These are phyloP conservation scores for Drosophila yooni DNA, from an alignment of 2,888 invertebrate species.

Conservation along the genomic window DNA sequence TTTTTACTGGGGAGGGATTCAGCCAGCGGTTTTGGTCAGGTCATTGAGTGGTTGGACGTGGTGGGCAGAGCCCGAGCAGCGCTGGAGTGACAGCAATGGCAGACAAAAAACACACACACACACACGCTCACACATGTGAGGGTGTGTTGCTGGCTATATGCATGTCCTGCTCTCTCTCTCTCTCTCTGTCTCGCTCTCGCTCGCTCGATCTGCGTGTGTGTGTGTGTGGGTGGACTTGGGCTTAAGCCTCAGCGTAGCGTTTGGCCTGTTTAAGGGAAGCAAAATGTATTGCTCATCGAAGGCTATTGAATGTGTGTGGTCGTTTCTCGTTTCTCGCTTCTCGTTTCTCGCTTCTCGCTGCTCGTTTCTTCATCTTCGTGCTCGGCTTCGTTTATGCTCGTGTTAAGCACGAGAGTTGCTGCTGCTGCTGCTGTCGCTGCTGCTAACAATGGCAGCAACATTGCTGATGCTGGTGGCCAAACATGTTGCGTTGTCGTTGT, in stretches of 20 bases:
- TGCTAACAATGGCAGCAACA: slow-evolving; percentile 67
- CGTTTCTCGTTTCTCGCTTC: slow-evolving; percentile 24
- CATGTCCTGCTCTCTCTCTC: slow-evolving; percentile 57
- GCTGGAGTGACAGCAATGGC: slow-evolving; percentile 66
- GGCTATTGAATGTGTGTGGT: slow-evolving; percentile 80
- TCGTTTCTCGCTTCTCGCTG: slow-evolving; percentile 19
- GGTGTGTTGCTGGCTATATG: slow-evolving; percentile 55
- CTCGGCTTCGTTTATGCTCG: slow-evolving; percentile 30
- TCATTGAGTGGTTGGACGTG: slow-evolving; percentile 79
- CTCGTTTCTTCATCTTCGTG: slow-evolving; percentile 21
- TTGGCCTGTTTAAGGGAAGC: slow-evolving; percentile 63
- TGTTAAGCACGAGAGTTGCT: slow-evolving; percentile 11
- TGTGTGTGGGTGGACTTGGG: slow-evolving; percentile 33
- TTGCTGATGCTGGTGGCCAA: slow-evolving; percentile 69
- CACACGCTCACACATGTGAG: slow-evolving; percentile 29
- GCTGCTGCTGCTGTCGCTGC: slow-evolving; percentile 24
- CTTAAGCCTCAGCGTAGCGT: slow-evolving; percentile 46
- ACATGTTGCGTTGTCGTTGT: slow-evolving; percentile 77
- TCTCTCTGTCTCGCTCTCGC: slow-evolving; percentile 11
- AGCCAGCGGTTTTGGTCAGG: slow-evolving; percentile 53
- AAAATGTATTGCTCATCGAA: slow-evolving; percentile 82
- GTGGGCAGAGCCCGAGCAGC: slow-evolving; percentile 55
- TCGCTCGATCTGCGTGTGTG: slow-evolving; percentile 9
- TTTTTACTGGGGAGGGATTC: slow-evolving; percentile 6
- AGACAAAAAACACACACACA: slow-evolving; percentile 31